These are phyloP conservation scores for Meda fulgida DNA, from an alignment of 2,797 vertebrate species.

Conservation along the genomic window DNA sequence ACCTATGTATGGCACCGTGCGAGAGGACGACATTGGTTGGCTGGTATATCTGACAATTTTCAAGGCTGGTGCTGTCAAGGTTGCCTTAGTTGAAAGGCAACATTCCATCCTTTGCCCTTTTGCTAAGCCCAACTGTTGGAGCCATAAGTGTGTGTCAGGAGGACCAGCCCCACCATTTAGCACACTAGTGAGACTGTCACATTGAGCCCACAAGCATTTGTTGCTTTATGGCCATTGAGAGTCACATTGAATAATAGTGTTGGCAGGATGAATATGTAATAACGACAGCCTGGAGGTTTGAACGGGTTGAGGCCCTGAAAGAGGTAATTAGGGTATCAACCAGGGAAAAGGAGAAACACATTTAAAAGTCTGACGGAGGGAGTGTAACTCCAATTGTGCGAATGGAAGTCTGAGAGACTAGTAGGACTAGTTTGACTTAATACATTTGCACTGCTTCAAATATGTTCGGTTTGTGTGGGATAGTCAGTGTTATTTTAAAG, in stretches of 20 bases:
- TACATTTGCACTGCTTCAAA: background rate
- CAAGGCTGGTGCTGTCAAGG: constrained; percentile 35
- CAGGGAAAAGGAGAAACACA: constrained; percentile 34
- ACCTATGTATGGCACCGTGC: constrained; percentile 45
- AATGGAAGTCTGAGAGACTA: constrained; percentile 14
- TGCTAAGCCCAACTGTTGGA: constrained; percentile 60
- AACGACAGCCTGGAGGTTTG: constrained; percentile 57
- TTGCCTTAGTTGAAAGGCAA: constrained; percentile 31
- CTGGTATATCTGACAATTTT: constrained; percentile 47
- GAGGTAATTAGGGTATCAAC: constrained; percentile 56
- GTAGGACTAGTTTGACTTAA: background rate
- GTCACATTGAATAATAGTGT: constrained; percentile 59
- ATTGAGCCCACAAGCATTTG: constrained; percentile 57
- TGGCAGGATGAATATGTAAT: constrained; percentile 67
- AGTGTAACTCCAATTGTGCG: constrained; percentile 15
- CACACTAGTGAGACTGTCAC: constrained; percentile 49
- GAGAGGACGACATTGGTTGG: constrained; percentile 17
- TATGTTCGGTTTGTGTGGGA: background rate
- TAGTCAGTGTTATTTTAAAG: background rate
- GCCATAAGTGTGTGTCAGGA: constrained; percentile 43
- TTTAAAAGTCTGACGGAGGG: constrained; percentile 24
- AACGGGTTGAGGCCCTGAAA: constrained; percentile 51
- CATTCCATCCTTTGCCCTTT: constrained; percentile 47
- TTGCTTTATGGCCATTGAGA: constrained; percentile 60
- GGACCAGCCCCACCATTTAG: constrained; percentile 31